Percentiles rank a stretch among this genome's conserved stretches.
phyloP scores from a whole-genome alignment of 2,113 vertebrate genomes.

The Brachirus orientalis region DNA sequence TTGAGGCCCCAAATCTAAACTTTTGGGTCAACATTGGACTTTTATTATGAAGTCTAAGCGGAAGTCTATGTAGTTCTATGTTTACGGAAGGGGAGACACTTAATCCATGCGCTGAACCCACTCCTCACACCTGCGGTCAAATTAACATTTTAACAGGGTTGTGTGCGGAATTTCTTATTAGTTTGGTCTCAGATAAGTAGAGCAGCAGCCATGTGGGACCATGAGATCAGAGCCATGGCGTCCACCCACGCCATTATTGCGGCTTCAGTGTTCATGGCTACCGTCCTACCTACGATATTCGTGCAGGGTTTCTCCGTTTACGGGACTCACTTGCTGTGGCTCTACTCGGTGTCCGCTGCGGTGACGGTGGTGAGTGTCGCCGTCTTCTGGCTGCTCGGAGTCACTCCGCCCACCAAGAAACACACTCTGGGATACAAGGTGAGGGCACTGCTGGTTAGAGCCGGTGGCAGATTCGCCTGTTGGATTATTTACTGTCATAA shows the following conservation, averaged over 20 bases:
- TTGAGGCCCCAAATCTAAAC: too few species aligned
- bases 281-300: slow-evolving; percentile 80
- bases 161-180: background rate
- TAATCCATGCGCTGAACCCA: background rate
- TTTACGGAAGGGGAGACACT: slow-evolving; percentile 64
- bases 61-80: slow-evolving; percentile 37
- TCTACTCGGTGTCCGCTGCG: slow-evolving; percentile 84
- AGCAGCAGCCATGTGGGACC: slow-evolving; percentile 85
- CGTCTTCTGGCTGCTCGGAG: slow-evolving; percentile 86
- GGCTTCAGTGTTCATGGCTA: slow-evolving; percentile 81
- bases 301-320: slow-evolving; percentile 88
- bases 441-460: background rate
- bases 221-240: slow-evolving; percentile 86
- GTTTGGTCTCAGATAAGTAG: fast-evolving
- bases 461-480: background rate
- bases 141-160: slow-evolving; percentile 5
- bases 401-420: slow-evolving; percentile 86
- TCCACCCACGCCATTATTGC: slow-evolving; percentile 86
- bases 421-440: slow-evolving; percentile 90
- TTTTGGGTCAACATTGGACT: background rate
- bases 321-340: slow-evolving; percentile 89
- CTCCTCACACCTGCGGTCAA: background rate
- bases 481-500: too few species aligned
- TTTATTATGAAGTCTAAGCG: slow-evolving; percentile 62
- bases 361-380: slow-evolving; percentile 83